phyloP scores from a whole-genome alignment of 2,888 invertebrate species.

The Epistrophe eligans region DNA sequence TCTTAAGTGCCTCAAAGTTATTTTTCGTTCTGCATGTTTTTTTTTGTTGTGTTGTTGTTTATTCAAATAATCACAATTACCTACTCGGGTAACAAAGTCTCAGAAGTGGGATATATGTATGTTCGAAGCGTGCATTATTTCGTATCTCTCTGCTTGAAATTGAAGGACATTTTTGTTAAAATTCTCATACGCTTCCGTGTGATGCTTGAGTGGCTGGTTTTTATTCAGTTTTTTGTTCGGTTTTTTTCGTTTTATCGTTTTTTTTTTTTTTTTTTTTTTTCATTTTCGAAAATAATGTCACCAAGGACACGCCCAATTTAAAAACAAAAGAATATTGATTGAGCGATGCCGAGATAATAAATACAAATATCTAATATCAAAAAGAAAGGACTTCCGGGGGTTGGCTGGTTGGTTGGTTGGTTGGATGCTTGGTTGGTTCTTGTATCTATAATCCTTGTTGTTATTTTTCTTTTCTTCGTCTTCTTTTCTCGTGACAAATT shows the following conservation, averaged over 20 bases:
- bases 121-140: conserved; percentile 24
- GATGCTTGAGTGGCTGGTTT: conserved; percentile 19
- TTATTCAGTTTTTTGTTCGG: too few relatives aligned
- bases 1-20: conserved; percentile 28
- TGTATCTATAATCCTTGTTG: conserved; percentile 25
- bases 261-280: neutral
- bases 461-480: neutral
- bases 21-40: conserved; percentile 1
- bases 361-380: conserved; percentile 37
- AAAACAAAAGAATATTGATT: conserved; percentile 64
- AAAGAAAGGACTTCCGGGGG: conserved; percentile 22
- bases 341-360: conserved; percentile 42
- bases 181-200: conserved; percentile 11
- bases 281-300: conserved; percentile 24
- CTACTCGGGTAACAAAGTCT: conserved; percentile 21
- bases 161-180: conserved; percentile 20
- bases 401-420: neutral
- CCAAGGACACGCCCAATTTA: conserved; percentile 64
- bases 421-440: conserved; percentile 5
- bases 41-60: neutral
- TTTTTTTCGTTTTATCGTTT: too few relatives aligned
- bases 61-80: conserved; percentile 41
- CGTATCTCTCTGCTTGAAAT: conserved; percentile 17
- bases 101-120: conserved; percentile 20
- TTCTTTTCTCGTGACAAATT: conserved; percentile 23